phyloP scores from a whole-genome alignment of 1,140 invertebrate species.

The Kradibia gibbosae region DNA sequence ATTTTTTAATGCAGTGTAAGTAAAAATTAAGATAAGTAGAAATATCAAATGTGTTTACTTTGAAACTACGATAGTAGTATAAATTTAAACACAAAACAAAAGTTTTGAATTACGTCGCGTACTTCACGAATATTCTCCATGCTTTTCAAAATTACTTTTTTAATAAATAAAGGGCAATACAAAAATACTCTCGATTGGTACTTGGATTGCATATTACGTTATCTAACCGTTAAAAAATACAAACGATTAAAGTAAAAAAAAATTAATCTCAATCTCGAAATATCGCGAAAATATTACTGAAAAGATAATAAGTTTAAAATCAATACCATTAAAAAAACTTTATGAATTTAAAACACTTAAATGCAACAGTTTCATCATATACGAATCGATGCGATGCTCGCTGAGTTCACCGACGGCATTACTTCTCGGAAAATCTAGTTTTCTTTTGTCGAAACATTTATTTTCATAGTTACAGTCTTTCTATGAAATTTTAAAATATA shows the following conservation, averaged over 20 bases:
- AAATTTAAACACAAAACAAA: background rate
- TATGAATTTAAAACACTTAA: background rate
- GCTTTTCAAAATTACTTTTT: background rate
- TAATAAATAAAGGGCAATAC: background rate
- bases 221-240: background rate
- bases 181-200: background rate
- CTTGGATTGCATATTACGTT: background rate
- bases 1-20: background rate
- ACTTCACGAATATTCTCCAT: background rate
- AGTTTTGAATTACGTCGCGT: background rate
- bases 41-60: background rate
- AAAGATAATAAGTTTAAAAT: background rate
- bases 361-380: conserved; percentile 30
- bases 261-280: background rate
- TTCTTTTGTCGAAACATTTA: background rate
- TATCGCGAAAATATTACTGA: conserved; percentile 3
- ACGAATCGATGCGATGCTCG: conserved; percentile 18
- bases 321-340: background rate
- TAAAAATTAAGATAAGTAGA: background rate
- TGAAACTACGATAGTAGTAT: background rate
- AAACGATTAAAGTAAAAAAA: background rate
- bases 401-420: background rate
- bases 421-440: conserved; percentile 6
- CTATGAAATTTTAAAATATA: background rate
- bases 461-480: background rate